Evolutionary conservation across 2,888 invertebrate species (phyloP).

Genomic region (Tenthredo notha): DNA sequence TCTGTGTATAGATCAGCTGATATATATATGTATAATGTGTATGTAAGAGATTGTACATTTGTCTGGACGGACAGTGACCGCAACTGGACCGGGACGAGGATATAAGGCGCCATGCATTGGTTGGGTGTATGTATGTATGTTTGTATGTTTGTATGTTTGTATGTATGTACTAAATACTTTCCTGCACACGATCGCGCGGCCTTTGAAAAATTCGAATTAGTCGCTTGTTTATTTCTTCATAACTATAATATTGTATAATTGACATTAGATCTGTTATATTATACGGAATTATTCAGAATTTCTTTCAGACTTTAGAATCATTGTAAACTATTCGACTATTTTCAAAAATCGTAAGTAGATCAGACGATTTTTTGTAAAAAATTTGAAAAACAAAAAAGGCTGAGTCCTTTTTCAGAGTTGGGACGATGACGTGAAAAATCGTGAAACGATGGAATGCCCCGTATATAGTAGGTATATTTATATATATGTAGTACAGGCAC

Average conservation of each 20-base stretch:
- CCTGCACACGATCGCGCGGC: background rate
- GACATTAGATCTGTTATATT: background rate
- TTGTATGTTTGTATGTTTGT: too few relatives aligned
- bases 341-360: too few relatives aligned
- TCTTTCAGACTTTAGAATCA: too few relatives aligned
- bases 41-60: constrained; percentile 7
- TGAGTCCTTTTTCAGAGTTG: too few relatives aligned
- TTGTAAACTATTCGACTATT: too few relatives aligned
- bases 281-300: too few relatives aligned
- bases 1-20: background rate
- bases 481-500: background rate
- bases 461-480: too few relatives aligned
- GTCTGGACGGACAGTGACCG: constrained; percentile 8
- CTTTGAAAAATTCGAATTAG: background rate
- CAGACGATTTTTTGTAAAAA: too few relatives aligned
- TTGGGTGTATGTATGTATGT: background rate
- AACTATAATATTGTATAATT: background rate
- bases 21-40: background rate
- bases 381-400: too few relatives aligned
- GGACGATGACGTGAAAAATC: too few relatives aligned
- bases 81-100: constrained; percentile 13
- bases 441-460: too few relatives aligned
- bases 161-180: background rate
- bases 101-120: background rate
- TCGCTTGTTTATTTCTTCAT: background rate